Base-by-base conservation (phyloP, 2,888 invertebrate species). In the Archaeoteleia sp. region DNA sequence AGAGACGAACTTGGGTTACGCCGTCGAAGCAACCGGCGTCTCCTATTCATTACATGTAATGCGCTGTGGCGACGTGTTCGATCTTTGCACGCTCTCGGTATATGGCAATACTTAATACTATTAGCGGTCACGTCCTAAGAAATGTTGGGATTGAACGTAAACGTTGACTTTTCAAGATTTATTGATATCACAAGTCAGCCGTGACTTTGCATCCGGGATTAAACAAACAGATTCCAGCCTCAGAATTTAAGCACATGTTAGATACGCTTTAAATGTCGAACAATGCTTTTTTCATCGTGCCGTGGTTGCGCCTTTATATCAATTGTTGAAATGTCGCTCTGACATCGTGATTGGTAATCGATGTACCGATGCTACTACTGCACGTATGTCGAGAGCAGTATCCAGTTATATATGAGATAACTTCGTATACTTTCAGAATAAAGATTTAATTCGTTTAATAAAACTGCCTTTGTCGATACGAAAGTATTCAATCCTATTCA, bases 151-250 rank as follows among this genome's bases (percentile, higher is more conserved):
- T 55, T 57, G 39, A 57, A 58, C 58, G 58, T 58, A 66, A 58
- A 61, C 49, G 67, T 67, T 67, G 67, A 61, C 61, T 61, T 57
- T 51, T 57, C 34, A 49, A 62, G 67, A 67, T 67, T 62, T 62
- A 62, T 67, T 53, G 67, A 67, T 67, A 67, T 62, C 57, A 51
- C 57, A 37, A 63, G 61, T 57, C 46, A 55, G 57, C 46, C 61
- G 62, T 57, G 62, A 58, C 61, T 67, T 53, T 62, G 53, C 58
- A 67, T 67, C 67, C 62, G 62, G 62, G 62, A 62, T 57, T 67
- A 57, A 53, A 67, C 49, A 61, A 57, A 57, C 61, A 43, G 60
- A 67, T 67, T 60, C 60, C 45, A 66, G 49, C 12, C 37, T 42
- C 43, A 46, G 58, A 53, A 66, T 60, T 60, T 53, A 34, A 54